Conservation (phyloP, 2,888 invertebrate genomes). For the Eledone cirrhosa region DNA sequence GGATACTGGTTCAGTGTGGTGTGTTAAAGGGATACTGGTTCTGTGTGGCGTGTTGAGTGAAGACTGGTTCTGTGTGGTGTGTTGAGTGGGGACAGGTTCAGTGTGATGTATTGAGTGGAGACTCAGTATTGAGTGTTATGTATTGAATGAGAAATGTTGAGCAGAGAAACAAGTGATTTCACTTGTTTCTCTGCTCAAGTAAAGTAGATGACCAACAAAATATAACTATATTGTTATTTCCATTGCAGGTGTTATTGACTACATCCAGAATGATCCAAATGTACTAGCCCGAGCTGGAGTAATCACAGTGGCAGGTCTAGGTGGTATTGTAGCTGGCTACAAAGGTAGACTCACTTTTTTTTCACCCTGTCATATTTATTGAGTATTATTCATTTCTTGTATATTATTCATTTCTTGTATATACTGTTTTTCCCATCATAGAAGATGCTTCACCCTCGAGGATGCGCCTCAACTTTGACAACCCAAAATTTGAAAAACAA, state of each 20-base stretch:
- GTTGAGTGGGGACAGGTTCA: no score
- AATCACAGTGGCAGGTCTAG: slow-evolving; percentile 57
- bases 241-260: slow-evolving; percentile 45
- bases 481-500: no score
- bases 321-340: slow-evolving; percentile 56
- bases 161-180: no score
- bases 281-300: slow-evolving; percentile 51
- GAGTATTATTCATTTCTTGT: not conserved
- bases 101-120: not conserved
- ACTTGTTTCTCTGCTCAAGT: no score
- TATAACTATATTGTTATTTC: not conserved
- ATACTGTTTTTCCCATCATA: not conserved
- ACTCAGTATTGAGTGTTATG: not conserved
- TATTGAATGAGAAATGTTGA: no score
- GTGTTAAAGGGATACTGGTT: no score
- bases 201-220: no score
- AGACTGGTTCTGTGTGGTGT: no score
- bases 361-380: not conserved
- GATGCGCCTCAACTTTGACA: no score
- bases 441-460: no score
- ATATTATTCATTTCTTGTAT: not conserved
- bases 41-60: no score
- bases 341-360: slow-evolving; percentile 42
- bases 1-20: no score
- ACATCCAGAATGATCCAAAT: slow-evolving; percentile 53